phyloP scores from a whole-genome alignment of 1,140 invertebrate genomes.

The Zeugodacus cucurbitae region DNA sequence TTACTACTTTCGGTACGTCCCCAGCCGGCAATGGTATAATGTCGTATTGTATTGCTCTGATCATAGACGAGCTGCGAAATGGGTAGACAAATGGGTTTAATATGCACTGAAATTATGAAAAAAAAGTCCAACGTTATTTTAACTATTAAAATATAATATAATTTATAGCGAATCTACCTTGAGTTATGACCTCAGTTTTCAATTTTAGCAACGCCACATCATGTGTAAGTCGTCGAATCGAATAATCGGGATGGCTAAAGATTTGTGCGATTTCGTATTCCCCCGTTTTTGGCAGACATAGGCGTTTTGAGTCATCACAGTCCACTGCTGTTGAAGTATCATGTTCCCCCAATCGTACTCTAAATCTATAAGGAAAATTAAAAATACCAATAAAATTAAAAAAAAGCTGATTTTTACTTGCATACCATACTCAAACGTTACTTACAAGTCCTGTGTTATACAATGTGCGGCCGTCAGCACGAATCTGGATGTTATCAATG shows the following conservation, averaged over 20 bases:
- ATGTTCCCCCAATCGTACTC: conserved; percentile 74
- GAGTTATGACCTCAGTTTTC: conserved; percentile 44
- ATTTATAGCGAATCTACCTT: not conserved
- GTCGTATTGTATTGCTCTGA: not conserved
- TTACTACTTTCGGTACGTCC: conserved; percentile 45
- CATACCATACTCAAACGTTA: too few relatives aligned
- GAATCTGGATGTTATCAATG: conserved; percentile 66
- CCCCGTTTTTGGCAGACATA: conserved; percentile 67
- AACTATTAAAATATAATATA: not conserved
- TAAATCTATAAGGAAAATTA: conserved; percentile 53
- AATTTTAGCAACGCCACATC: conserved; percentile 74
- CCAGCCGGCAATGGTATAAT: conserved; percentile 54
- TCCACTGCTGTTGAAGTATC: conserved; percentile 69
- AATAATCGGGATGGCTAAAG: conserved; percentile 72
- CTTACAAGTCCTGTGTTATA: conserved; percentile 55
- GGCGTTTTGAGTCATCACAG: conserved; percentile 65
- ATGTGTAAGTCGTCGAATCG: conserved; percentile 68
- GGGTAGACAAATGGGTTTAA: conserved; percentile 56
- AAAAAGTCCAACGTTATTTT: not conserved
- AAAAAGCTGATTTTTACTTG: not conserved
- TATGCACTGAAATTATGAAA: conserved; percentile 47
- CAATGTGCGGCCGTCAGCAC: conserved; percentile 75
- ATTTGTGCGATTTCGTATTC: conserved; percentile 69
- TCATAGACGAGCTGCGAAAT: conserved; percentile 29
- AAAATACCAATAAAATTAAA: not conserved